Percentiles rank a stretch among this genome's conserved stretches.
Evolutionary conservation across 2,797 vertebrate species (phyloP).

Genomic region (Aldrovandia affinis): DNA sequence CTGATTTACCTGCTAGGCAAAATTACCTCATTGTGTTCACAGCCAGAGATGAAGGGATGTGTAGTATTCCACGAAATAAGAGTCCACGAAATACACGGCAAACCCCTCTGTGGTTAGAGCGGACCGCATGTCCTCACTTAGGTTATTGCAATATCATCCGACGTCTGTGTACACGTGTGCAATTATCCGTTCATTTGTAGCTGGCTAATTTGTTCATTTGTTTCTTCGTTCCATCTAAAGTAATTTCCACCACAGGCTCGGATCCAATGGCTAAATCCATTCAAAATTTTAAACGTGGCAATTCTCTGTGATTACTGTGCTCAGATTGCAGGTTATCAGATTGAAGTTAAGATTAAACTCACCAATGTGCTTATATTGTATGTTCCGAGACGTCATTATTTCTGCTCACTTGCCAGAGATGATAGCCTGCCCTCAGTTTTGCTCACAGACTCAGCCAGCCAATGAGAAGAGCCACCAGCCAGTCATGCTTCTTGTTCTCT

Average conservation of each 20-base stretch:
- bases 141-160: conserved; percentile 20
- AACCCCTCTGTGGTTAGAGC: background rate
- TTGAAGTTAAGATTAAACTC: background rate
- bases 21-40: conserved; percentile 20
- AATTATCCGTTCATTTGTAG: background rate
- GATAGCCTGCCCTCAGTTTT: background rate
- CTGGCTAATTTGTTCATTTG: background rate
- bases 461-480: background rate
- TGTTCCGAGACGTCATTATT: background rate
- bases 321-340: background rate
- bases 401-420: background rate
- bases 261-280: background rate
- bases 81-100: conserved; percentile 4
- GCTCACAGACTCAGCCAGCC: background rate
- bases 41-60: background rate
- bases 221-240: background rate
- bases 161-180: background rate
- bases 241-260: background rate
- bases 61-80: conserved; percentile 21
- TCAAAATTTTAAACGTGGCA: background rate
- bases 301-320: background rate
- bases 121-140: conserved; percentile 10
- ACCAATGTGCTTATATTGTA: background rate
- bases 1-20: background rate
- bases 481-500: background rate